Base-by-base conservation (phyloP, 2,888 invertebrate genomes). In the Imbricaverruca yamaguchii region DNA sequence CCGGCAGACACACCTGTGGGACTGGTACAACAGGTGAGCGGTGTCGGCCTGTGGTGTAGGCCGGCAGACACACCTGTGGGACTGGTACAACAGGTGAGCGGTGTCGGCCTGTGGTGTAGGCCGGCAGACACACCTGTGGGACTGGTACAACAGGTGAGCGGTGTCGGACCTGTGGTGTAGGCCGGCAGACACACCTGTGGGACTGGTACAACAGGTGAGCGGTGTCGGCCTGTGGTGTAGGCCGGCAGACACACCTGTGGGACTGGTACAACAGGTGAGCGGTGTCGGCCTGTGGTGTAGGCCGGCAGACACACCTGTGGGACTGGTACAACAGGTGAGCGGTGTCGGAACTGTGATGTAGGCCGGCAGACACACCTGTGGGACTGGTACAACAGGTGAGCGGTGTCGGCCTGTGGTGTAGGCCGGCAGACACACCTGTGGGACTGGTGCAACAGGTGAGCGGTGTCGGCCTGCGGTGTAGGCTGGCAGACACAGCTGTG, bases 121-220 rank as follows among this genome's bases (percentile, higher is more conserved):
- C 9, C n/a, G 15, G 80, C 9, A n/a, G n/a, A n/a, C n/a, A n/a
- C n/a, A n/a, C n/a, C n/a, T n/a, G n/a, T n/a, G n/a, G n/a, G n/a
- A n/a, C n/a, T n/a, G n/a, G n/a, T n/a, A n/a, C n/a, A n/a, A 78
- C 23, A 56, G 78, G 78, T 78, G 23, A 57, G 78, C n/a, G 39
- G 39, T 39, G 39, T 39, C 39, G 39, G 39, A n/a, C 39, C 39
- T 39, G 39, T 39, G 39, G 39, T 39, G 39, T 39, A 39, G 39
- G 9, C 74, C 9, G 18, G 63, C 21, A 9, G 63, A 63, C n/a
- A n/a, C 61, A 23, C 74, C 23, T 57, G 56, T 65, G 15, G 25
- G 69, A 0, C 65, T 39, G 23, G 23, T 53, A 18, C 80, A n/a
- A 79, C 80, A 65, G 65, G 12, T 8, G 63, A 18, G 10, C 59